These are phyloP conservation scores for Actinia tenebrosa DNA, from an alignment of 64 coral and sea anemone species.

Conservation along the genomic window DNA sequence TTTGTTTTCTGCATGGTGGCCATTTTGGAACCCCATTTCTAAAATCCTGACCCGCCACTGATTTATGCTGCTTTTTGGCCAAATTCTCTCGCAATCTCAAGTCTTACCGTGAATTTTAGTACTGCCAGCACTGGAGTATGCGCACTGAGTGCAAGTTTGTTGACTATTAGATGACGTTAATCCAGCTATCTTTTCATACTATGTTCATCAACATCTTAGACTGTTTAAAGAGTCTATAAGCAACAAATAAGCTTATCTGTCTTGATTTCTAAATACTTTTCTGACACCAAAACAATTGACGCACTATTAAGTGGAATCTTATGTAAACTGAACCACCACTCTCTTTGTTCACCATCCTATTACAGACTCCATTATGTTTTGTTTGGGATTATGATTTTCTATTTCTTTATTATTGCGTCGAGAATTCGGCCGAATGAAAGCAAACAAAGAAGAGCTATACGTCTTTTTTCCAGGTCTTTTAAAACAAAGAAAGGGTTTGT, in stretches of 20 bases:
- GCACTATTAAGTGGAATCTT: neutral
- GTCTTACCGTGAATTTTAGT: no score
- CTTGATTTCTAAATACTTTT: neutral
- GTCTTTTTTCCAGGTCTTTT: no score
- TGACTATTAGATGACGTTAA: no score
- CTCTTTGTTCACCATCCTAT: slow-evolving; percentile 1
- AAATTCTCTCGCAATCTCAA: no score
- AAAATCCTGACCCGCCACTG: no score
- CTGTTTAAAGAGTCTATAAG: neutral
- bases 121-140: no score
- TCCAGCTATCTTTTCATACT: neutral
- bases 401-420: neutral
- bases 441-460: neutral
- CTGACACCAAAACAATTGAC: neutral
- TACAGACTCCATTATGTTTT: neutral
- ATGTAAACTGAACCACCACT: neutral
- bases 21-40: no score
- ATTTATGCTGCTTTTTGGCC: no score
- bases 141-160: no score
- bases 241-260: neutral
- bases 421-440: neutral
- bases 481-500: no score
- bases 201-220: neutral
- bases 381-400: neutral
- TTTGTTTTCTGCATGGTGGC: no score